Base-by-base conservation (phyloP, 2,113 vertebrate species). In the Macrotus californicus region DNA sequence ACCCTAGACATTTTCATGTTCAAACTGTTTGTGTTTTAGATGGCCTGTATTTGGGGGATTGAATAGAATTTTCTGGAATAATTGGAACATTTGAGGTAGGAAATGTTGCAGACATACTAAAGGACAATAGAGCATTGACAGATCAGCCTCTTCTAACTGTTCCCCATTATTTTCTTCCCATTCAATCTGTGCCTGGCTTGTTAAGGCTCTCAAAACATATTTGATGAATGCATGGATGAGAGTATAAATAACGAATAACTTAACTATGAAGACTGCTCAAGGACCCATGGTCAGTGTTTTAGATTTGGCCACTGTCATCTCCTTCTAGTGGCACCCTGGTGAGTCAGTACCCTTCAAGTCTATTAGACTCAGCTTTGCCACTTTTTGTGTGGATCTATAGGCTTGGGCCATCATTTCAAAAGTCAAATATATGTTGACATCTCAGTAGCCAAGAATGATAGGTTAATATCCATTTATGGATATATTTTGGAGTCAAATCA, bases 351-450 rank as follows among this genome's bases (percentile, higher is more conserved):
- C 6, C 41, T 43, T 41, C 73, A 77, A 52, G 48, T 73, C 52
- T 70, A 66, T 86, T 70, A 81, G 6, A 73, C 36, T 76, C 66
- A 26, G 52, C 50, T 95, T 91, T 92, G 36, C 13, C 36, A 80
- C 31, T 79, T 50, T 46, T n/a, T 79, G 22, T 84, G 36, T 70
- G 8, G 54, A 84, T 50, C 56, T 87, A 59, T 4, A 94, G 67
- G 39, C 36, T 95, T 86, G 41, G 36, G 84, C 73, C 95, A 87
- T 93, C 69, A 96, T 94, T 93, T 97, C 39, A 59, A 97, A 95
- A 97, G 83, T 73, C 72, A 88, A 48, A 67, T 83, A 48, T 8
- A 86, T 24, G 69, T 67, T 79, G 75, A 70, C 56, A 89, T 83
- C 75, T 83, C 67, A 80, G 69, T 83, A 83, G 75, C 50, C 43